Evolutionary conservation across 2,888 invertebrate genomes (phyloP).

Genomic region (Meiosimyza decipiens): DNA sequence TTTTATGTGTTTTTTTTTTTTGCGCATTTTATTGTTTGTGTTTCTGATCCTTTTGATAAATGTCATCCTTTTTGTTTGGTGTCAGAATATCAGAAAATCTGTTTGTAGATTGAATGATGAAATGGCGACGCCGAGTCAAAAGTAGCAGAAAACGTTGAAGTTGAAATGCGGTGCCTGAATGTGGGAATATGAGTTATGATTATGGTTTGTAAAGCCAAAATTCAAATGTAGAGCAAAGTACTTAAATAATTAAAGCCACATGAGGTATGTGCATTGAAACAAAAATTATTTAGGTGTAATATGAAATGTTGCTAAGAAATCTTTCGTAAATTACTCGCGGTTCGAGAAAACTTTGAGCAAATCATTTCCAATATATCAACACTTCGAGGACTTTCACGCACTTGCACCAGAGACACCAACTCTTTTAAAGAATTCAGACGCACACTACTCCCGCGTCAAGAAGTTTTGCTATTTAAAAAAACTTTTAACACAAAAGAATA

Average conservation of each 20-base stretch:
- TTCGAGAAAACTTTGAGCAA: background rate
- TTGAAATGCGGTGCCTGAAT: background rate
- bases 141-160: background rate
- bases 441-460: background rate
- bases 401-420: too few relatives aligned
- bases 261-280: too few relatives aligned
- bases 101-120: slow-evolving; percentile 31
- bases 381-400: background rate
- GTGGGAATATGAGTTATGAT: background rate
- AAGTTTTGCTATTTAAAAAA: background rate
- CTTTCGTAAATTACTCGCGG: background rate
- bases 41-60: slow-evolving; percentile 43
- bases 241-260: too few relatives aligned
- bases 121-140: slow-evolving; percentile 7
- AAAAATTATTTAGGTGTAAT: too few relatives aligned
- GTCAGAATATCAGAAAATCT: slow-evolving; percentile 44
- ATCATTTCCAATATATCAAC: background rate
- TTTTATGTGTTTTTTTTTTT: background rate
- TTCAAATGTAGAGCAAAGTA: too few relatives aligned
- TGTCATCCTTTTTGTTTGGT: slow-evolving; percentile 47
- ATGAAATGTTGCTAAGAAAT: too few relatives aligned
- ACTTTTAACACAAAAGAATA: too few relatives aligned
- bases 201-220: too few relatives aligned
- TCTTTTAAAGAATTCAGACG: too few relatives aligned
- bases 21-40: background rate